phyloP scores from a whole-genome alignment of 2,113 vertebrate species.

The Heliornis fulica region DNA sequence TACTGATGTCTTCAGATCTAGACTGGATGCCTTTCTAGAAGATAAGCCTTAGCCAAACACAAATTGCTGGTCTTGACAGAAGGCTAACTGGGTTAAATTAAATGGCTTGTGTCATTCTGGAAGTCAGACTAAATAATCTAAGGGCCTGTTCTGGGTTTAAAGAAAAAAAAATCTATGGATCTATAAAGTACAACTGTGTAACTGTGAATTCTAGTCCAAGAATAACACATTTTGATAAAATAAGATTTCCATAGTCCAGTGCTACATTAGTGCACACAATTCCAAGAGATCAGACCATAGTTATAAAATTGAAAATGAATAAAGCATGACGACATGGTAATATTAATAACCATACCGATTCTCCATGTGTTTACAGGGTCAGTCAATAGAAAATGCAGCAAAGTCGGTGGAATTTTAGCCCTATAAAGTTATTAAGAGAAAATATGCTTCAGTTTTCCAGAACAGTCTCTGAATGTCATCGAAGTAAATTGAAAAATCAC shows the following conservation, averaged over 20 bases:
- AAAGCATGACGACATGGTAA: slow-evolving; percentile 2
- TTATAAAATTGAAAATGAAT: slow-evolving; percentile 37
- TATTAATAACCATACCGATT: slow-evolving; percentile 18
- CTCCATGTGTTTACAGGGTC: background rate
- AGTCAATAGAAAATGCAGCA: background rate
- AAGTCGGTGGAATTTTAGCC: slow-evolving; percentile 10
- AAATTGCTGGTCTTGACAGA: background rate
- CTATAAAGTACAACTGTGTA: slow-evolving; percentile 18
- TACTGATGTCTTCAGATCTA: slow-evolving; percentile 22
- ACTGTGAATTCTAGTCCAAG: slow-evolving; percentile 28
- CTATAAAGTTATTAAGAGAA: slow-evolving; percentile 9
- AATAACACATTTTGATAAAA: slow-evolving; percentile 46
- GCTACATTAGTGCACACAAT: background rate
- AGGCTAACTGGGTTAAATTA: slow-evolving; percentile 13
- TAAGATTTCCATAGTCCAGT: slow-evolving; percentile 12
- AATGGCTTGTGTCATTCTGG: slow-evolving; percentile 17
- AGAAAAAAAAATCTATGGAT: background rate
- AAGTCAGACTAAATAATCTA: slow-evolving; percentile 31
- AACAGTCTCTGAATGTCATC: background rate
- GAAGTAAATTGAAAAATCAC: background rate
- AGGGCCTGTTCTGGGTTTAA: background rate
- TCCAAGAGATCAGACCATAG: slow-evolving; percentile 5
- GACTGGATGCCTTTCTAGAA: background rate
- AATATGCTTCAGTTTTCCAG: background rate
- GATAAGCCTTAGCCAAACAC: slow-evolving; percentile 40